These are phyloP conservation scores for Keiferia lycopersicella DNA, from an alignment of 2,888 invertebrate genomes.

Conservation along the genomic window DNA sequence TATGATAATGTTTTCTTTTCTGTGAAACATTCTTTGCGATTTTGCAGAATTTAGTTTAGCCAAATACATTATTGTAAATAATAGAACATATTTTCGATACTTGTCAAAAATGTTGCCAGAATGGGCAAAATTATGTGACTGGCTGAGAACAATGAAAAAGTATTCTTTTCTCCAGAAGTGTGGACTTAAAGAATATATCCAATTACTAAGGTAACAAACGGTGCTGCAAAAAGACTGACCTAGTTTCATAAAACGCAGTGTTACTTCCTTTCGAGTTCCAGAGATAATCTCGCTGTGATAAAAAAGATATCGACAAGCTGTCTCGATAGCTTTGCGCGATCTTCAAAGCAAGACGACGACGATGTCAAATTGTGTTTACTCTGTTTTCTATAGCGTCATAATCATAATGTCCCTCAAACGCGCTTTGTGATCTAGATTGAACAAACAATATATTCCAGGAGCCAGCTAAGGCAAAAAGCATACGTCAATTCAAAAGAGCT, in stretches of 20 bases:
- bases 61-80: too few relatives aligned
- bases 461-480: too few relatives aligned
- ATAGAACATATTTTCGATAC: too few relatives aligned
- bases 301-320: slow-evolving; percentile 11
- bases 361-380: background rate
- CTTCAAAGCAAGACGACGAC: slow-evolving; percentile 1
- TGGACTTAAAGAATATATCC: background rate
- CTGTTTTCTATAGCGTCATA: background rate
- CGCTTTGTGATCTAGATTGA: slow-evolving; percentile 2
- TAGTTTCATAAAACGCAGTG: slow-evolving; percentile 5
- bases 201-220: slow-evolving; percentile 1
- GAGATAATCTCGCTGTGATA: background rate
- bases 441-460: background rate
- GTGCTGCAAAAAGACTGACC: background rate
- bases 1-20: too few relatives aligned
- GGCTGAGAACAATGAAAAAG: background rate
- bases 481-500: too few relatives aligned
- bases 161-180: background rate
- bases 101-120: too few relatives aligned
- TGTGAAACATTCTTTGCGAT: too few relatives aligned
- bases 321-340: background rate
- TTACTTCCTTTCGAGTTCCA: background rate
- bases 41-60: too few relatives aligned
- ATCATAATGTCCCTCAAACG: background rate
- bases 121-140: too few relatives aligned